Conservation (phyloP, 53 echinoderm and acorn worm genomes). For the Temnopleurus reevesii region DNA sequence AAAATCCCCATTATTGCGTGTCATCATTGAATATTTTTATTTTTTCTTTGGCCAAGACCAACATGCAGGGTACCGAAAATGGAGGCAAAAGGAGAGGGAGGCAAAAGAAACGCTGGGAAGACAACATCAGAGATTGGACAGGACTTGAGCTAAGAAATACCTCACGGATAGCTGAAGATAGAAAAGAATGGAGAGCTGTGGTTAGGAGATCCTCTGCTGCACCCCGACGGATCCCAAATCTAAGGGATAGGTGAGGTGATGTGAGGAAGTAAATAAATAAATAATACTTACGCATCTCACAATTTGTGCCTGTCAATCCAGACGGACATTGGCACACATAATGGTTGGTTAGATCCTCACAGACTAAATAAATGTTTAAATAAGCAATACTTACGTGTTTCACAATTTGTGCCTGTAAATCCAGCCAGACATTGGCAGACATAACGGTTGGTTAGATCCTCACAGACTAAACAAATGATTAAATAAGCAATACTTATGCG, state of each 20-base stretch:
- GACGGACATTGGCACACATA: conserved; percentile 32
- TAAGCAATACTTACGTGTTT: conserved; percentile 42
- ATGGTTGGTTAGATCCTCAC: neutral
- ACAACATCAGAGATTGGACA: too few relatives aligned
- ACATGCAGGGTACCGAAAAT: too few relatives aligned
- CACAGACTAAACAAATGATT: conserved; percentile 52
- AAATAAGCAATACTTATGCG: conserved; percentile 58
- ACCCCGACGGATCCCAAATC: too few relatives aligned
- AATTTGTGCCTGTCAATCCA: conserved; percentile 23
- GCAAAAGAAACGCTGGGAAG: too few relatives aligned
- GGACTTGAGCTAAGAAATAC: too few relatives aligned
- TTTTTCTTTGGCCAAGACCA: neutral
- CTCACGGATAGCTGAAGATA: too few relatives aligned
- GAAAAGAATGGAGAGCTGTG: too few relatives aligned
- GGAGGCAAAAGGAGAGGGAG: too few relatives aligned
- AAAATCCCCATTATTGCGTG: too few relatives aligned
- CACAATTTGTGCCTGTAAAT: conserved; percentile 29
- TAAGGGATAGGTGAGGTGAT: too few relatives aligned
- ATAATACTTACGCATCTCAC: conserved; percentile 47
- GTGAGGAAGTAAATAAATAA: neutral
- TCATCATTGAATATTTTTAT: too few relatives aligned
- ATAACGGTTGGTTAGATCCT: conserved; percentile 27
- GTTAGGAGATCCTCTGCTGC: too few relatives aligned
- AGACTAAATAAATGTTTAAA: conserved; percentile 51
- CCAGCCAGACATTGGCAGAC: conserved; percentile 2